Evolutionary conservation across 2,113 vertebrate species (phyloP).

Genomic region (Campylomormyrus numenius): DNA sequence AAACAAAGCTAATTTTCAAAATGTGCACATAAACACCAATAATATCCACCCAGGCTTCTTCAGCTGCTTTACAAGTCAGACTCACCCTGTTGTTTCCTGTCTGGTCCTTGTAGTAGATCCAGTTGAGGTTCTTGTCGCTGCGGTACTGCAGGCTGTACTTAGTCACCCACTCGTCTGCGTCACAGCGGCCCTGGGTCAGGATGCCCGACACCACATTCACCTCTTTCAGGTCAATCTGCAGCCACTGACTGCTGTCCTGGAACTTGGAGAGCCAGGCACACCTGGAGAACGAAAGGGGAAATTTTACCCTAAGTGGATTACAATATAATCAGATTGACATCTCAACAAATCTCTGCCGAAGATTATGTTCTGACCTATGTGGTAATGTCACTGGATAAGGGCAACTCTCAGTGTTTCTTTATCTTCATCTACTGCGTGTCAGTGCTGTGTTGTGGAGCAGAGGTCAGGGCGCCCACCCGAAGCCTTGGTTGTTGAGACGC

Average conservation of each 20-base stretch:
- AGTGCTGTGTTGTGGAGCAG: not conserved
- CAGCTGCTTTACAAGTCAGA: constrained; percentile 5
- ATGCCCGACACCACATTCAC: constrained; percentile 87
- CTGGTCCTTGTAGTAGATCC: constrained; percentile 98
- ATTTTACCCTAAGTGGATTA: not conserved
- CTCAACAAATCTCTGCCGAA: not conserved
- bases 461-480: constrained; percentile 65
- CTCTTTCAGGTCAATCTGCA: constrained; percentile 87
- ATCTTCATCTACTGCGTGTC: not conserved
- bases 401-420: not conserved
- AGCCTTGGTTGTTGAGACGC: constrained; percentile 84
- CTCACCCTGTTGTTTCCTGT: constrained; percentile 92
- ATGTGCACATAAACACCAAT: not conserved
- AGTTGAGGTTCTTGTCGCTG: constrained; percentile 77
- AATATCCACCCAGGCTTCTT: not conserved
- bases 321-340: not conserved
- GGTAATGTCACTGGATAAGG: not conserved
- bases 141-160: constrained; percentile 93
- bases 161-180: constrained; percentile 93
- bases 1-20: not conserved
- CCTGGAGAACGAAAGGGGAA: constrained; percentile 46
- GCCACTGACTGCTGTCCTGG: constrained; percentile 90
- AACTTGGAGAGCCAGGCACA: constrained; percentile 95
- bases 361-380: not conserved
- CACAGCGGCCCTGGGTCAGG: constrained; percentile 92